Conservation (phyloP, 2,113 vertebrate genomes). For the Coreoperca whiteheadi region DNA sequence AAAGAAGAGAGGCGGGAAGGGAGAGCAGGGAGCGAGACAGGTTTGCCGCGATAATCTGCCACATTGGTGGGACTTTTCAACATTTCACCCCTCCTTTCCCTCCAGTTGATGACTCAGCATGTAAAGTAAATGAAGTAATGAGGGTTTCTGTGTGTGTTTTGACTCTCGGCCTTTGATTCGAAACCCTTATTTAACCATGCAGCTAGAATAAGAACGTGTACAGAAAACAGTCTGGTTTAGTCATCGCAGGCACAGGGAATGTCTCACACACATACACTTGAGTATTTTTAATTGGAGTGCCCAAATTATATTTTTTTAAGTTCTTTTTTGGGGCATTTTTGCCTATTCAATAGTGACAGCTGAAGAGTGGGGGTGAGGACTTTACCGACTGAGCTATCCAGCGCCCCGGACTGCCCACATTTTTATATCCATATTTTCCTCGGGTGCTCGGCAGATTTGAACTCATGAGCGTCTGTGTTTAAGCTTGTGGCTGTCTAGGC, state of each 20-base stretch:
- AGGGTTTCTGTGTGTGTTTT: conserved; percentile 51
- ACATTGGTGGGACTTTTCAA: conserved; percentile 71
- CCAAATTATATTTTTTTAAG: too few relatives aligned
- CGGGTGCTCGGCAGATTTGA: neutral
- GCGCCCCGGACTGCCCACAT: neutral
- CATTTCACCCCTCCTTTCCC: conserved; percentile 36
- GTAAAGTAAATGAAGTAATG: conserved; percentile 50
- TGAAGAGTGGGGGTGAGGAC: too few relatives aligned
- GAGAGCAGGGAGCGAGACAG: conserved; percentile 25
- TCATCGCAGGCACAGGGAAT: neutral
- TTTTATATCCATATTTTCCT: neutral
- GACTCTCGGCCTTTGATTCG: conserved; percentile 40
- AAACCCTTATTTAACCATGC: conserved; percentile 33
- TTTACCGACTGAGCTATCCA: too few relatives aligned
- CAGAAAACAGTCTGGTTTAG: conserved; percentile 33
- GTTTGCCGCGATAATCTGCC: conserved; percentile 71
- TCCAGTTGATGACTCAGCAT: conserved; percentile 69
- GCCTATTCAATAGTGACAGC: too few relatives aligned
- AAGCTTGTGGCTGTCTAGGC: too few relatives aligned
- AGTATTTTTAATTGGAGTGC: neutral
- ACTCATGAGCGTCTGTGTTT: neutral
- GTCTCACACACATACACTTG: neutral
- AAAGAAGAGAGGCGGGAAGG: conserved; percentile 54
- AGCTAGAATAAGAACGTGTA: conserved; percentile 11
- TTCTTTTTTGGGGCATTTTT: too few relatives aligned